Conservation (phyloP, 2,888 invertebrate species). For the Eupithecia subumbrata region DNA sequence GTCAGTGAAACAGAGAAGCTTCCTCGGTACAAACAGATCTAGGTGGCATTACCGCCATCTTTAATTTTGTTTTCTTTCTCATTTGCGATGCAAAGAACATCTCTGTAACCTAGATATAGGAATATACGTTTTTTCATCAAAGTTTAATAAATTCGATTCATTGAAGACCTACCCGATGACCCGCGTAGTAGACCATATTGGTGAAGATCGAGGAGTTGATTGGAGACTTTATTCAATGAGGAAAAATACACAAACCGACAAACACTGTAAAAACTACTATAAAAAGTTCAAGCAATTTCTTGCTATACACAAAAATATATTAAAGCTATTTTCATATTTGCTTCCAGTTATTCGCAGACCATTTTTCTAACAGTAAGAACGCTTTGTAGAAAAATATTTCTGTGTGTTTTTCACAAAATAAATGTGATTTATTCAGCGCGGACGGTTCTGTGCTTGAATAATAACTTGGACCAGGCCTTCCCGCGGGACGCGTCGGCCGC, state of each 20-base stretch:
- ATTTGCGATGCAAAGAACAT: no score
- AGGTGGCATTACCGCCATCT: no score
- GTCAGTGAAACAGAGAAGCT: no score
- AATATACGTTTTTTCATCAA: no score
- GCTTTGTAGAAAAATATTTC: not conserved
- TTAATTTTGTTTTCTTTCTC: no score
- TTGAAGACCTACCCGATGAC: no score
- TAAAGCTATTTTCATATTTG: not conserved
- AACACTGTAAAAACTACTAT: not conserved
- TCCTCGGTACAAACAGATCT: no score
- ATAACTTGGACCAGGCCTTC: constrained; percentile 15
- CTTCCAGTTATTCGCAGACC: not conserved
- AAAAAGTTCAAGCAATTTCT: not conserved
- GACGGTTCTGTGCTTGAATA: constrained; percentile 15
- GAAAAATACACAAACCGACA: not conserved
- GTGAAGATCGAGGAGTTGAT: no score
- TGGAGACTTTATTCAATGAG: no score
- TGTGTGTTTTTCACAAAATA: constrained; percentile 4
- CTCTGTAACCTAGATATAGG: no score
- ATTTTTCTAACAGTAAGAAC: not conserved
- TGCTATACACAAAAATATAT: not conserved
- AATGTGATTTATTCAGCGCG: constrained; percentile 19
- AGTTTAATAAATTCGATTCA: no score
- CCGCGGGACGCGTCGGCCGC: constrained; percentile 9
- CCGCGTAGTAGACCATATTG: no score